A percentile compares a stretch with the other conserved stretches of the same genome.
These are phyloP conservation scores for Sarcophaga rosellei DNA, from an alignment of 2,888 invertebrate species.

Conservation along the genomic window DNA sequence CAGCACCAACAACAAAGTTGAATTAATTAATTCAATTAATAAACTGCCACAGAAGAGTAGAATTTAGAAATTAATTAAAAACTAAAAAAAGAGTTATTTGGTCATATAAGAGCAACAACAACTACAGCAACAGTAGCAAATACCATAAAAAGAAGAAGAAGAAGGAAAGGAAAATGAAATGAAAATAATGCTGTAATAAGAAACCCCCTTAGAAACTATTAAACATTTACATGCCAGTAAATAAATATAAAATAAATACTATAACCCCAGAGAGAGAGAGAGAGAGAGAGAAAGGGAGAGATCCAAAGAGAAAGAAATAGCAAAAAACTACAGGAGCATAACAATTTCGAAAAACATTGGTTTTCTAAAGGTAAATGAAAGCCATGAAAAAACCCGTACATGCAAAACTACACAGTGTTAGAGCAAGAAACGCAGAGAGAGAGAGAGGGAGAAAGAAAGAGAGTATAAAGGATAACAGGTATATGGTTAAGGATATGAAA, in stretches of 20 bases:
- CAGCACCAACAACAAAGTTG: no score
- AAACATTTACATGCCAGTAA: slow-evolving; percentile 34
- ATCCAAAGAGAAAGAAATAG: no score
- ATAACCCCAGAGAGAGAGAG: no score
- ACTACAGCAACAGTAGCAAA: neutral
- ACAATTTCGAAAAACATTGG: no score
- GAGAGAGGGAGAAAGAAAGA: neutral
- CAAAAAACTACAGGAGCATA: no score
- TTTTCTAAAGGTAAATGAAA: no score
- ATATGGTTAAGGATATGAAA: neutral
- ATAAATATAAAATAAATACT: neutral
- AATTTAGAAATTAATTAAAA: slow-evolving; percentile 10
- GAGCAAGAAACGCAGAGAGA: neutral
- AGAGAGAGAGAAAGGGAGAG: no score
- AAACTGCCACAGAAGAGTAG: neutral
- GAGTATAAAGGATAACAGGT: neutral
- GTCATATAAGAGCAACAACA: no score
- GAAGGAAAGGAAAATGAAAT: neutral
- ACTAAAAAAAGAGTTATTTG: neutral
- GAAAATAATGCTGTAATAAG: neutral
- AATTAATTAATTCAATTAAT: no score
- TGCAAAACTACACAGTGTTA: no score
- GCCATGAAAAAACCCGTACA: no score
- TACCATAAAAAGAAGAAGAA: no score
- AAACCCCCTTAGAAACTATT: slow-evolving; percentile 46